These are phyloP conservation scores for Ornithoptera alexandrae DNA, from an alignment of 2,888 invertebrate genomes.

Conservation along the genomic window DNA sequence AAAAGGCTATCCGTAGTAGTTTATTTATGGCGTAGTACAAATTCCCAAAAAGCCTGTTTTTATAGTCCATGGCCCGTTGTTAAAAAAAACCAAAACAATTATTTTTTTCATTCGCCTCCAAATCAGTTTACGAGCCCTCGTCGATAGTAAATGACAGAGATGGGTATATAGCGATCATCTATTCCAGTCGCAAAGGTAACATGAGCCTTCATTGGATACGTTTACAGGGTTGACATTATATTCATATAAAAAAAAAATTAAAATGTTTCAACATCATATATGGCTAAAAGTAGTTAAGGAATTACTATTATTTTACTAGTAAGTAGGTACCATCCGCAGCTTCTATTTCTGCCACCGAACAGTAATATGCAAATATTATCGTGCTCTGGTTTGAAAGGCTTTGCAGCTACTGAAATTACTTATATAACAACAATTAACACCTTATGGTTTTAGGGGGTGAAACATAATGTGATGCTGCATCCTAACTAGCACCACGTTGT, in stretches of 20 bases:
- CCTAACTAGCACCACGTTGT: too few species aligned
- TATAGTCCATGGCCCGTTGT: constrained; percentile 49
- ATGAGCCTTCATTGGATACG: constrained; percentile 57
- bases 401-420: too few species aligned
- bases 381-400: too few species aligned
- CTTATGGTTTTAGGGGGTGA: too few species aligned
- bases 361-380: too few species aligned
- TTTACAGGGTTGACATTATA: constrained; percentile 49
- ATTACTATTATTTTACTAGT: too few species aligned
- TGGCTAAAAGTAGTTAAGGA: too few species aligned
- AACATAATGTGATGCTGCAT: too few species aligned
- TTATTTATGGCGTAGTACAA: constrained; percentile 71
- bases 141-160: constrained; percentile 69
- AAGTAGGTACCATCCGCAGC: too few species aligned
- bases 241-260: background rate
- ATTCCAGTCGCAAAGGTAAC: constrained; percentile 53
- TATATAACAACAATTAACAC: too few species aligned
- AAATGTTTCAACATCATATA: background rate
- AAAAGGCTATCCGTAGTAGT: constrained; percentile 54
- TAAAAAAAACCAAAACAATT: constrained; percentile 74
- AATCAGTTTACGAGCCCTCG: constrained; percentile 75
- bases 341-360: too few species aligned
- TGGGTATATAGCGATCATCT: constrained; percentile 38
- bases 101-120: constrained; percentile 70
- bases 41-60: constrained; percentile 65